These are phyloP conservation scores for Chondrilla cf. caribensis DNA, from an alignment of 37 sponge, comb jelly and placozoan genomes.

Conservation along the genomic window DNA sequence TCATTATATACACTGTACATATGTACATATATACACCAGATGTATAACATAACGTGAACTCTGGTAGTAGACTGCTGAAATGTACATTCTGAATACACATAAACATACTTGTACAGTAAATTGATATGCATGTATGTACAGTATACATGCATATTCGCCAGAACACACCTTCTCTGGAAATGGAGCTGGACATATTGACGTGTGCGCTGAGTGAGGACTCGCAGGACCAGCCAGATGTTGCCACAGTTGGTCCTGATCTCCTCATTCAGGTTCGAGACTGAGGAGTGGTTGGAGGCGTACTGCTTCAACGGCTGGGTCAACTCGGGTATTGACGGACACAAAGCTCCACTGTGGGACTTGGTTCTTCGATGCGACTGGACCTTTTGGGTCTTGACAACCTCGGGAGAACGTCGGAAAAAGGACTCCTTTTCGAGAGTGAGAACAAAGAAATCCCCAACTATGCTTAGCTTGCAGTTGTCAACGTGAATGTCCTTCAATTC, in stretches of 20 bases:
- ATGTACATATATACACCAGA: background rate
- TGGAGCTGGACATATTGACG: slow-evolving; percentile 38
- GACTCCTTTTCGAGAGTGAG: background rate
- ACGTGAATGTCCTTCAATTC: background rate
- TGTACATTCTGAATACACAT: background rate
- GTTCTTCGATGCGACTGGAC: slow-evolving; percentile 28
- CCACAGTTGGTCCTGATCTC: too few species aligned
- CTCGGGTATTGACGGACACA: background rate
- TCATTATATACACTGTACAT: background rate
- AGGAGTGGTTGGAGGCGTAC: background rate
- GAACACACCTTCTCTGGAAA: slow-evolving; percentile 38
- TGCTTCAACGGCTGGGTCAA: background rate
- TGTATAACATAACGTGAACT: background rate
- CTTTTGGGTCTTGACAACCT: too few species aligned
- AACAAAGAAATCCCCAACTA: background rate
- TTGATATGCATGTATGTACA: background rate
- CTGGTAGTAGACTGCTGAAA: background rate
- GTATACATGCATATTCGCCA: background rate
- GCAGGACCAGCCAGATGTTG: slow-evolving; percentile 44
- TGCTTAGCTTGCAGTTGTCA: background rate
- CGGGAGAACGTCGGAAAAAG: background rate
- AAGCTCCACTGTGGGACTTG: slow-evolving; percentile 10
- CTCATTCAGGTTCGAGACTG: background rate
- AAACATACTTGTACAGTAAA: too few species aligned
- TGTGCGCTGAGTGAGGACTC: slow-evolving; percentile 21